A percentile compares a stretch with the other conserved stretches of the same genome.
Conservation (phyloP, 2,113 vertebrate species). For the Motacilla alba region DNA sequence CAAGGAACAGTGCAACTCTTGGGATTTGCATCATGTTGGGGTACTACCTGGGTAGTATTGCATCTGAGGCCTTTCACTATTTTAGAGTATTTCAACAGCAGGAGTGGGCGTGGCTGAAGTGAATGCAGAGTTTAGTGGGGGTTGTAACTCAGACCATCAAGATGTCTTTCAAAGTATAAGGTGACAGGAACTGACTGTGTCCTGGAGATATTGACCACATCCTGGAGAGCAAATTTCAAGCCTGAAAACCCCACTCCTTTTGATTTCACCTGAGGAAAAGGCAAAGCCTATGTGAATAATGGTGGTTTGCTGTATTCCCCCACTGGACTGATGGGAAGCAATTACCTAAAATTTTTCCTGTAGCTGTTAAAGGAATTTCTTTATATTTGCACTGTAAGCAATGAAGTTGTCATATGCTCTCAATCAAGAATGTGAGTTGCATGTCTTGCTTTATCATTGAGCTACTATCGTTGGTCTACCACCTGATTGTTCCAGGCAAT, state of each 20-base stretch:
- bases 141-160: background rate
- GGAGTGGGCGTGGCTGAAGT: background rate
- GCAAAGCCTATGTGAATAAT: background rate
- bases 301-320: background rate
- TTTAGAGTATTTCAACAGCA: background rate
- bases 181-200: background rate
- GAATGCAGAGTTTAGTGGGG: background rate
- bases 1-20: too few species aligned
- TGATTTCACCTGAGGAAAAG: background rate
- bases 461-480: background rate
- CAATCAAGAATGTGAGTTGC: background rate
- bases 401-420: background rate
- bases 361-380: background rate
- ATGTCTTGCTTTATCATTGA: accelerated
- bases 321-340: background rate
- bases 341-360: background rate
- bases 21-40: accelerated
- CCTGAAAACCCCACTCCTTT: background rate
- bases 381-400: background rate
- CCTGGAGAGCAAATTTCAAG: background rate
- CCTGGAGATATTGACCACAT: background rate
- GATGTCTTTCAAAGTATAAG: background rate
- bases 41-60: accelerated
- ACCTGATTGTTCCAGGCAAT: background rate
- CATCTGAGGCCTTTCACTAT: background rate